These are phyloP conservation scores for Leptonema lineaticorne DNA, from an alignment of 1,140 invertebrate species.

Conservation along the genomic window DNA sequence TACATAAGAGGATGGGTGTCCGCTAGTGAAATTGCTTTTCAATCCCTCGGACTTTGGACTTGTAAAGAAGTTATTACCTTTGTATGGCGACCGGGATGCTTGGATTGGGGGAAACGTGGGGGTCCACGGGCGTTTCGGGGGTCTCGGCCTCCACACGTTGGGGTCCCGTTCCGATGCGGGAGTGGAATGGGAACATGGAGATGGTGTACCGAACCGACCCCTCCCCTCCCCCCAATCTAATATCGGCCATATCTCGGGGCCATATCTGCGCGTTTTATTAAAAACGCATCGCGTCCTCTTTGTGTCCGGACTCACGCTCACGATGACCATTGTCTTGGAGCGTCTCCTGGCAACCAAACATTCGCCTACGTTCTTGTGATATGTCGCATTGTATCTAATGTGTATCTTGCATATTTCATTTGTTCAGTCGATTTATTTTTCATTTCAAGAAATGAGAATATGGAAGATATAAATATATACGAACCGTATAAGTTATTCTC, in stretches of 20 bases:
- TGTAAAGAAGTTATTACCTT: constrained; percentile 62
- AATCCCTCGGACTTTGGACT: constrained; percentile 62
- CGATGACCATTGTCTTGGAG: constrained; percentile 34
- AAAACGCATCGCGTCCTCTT: constrained; percentile 42
- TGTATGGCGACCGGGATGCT: constrained; percentile 44
- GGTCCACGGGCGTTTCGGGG: neutral
- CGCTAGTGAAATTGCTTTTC: constrained; percentile 59
- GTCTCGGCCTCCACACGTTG: constrained; percentile 49
- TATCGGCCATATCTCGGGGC: constrained; percentile 40
- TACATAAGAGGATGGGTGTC: constrained; percentile 50
- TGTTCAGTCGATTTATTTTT: too few species aligned
- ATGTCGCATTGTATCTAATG: too few species aligned
- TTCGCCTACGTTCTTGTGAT: too few species aligned
- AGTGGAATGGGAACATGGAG: too few species aligned
- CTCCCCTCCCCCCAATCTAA: constrained; percentile 6
- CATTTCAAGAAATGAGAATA: too few species aligned
- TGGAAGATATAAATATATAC: too few species aligned
- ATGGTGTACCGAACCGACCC: neutral
- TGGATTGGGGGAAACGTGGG: neutral
- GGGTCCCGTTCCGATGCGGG: constrained; percentile 47
- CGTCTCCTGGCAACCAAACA: constrained; percentile 16
- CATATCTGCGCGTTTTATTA: constrained; percentile 43
- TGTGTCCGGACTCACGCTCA: constrained; percentile 26
- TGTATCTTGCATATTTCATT: too few species aligned
- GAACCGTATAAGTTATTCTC: too few species aligned